These are phyloP conservation scores for Bryconaethiops microstoma DNA, from an alignment of 2,797 vertebrate genomes.

Conservation along the genomic window DNA sequence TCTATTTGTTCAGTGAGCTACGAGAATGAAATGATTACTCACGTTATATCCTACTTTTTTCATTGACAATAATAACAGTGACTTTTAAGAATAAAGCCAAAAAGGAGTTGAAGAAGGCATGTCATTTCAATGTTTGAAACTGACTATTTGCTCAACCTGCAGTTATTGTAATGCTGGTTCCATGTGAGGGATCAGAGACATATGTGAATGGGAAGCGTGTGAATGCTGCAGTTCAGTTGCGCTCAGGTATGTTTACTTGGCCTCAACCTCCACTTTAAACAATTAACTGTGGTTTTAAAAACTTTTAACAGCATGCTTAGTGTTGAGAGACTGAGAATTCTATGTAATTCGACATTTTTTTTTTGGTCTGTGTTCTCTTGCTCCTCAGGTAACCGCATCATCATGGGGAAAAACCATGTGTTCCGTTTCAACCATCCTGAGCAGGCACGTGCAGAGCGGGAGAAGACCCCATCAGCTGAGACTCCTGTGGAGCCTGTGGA, in stretches of 20 bases:
- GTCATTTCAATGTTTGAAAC: neutral
- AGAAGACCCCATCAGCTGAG: conserved; percentile 96
- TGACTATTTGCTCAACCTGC: conserved; percentile 56
- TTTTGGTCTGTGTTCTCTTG: neutral
- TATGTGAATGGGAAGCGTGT: conserved; percentile 98
- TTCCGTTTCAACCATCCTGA: conserved; percentile 99
- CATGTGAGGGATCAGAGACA: conserved; percentile 94
- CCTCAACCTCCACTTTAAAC: neutral
- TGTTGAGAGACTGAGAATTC: too few species aligned
- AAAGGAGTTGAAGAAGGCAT: neutral
- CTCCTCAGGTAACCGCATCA: conserved; percentile 93
- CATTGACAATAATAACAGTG: too few species aligned
- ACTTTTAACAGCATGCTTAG: neutral
- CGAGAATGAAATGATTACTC: too few species aligned
- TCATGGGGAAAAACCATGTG: conserved; percentile 99
- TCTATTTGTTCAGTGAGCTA: too few species aligned
- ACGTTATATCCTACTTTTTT: too few species aligned
- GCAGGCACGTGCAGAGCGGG: conserved; percentile 94
- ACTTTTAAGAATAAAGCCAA: too few species aligned
- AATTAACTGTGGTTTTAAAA: conserved; percentile 5
- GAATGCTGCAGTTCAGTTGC: conserved; percentile 88
- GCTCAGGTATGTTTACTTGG: conserved; percentile 82
- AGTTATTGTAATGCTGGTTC: conserved; percentile 95
- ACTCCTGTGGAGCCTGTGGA: conserved; percentile 97
- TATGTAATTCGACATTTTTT: too few species aligned